phyloP scores from a whole-genome alignment of 2,113 vertebrate species.

The Pachyramphus minor region DNA sequence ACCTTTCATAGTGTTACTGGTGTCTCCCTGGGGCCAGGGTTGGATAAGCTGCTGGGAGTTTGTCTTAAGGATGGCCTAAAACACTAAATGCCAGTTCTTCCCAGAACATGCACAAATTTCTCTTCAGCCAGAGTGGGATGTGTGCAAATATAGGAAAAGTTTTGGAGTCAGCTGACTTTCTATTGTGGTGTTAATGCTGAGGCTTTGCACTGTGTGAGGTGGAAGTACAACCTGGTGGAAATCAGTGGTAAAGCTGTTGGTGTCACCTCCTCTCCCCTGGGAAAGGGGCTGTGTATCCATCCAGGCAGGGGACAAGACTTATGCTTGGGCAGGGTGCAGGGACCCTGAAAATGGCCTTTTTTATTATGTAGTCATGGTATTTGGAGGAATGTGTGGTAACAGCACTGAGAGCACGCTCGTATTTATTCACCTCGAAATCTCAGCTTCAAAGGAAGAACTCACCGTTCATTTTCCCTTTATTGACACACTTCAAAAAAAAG shows the following conservation, averaged over 20 bases:
- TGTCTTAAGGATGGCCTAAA: background rate
- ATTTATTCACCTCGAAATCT: background rate
- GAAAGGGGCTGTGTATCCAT: accelerated
- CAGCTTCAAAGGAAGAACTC: background rate
- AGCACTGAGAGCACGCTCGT: background rate
- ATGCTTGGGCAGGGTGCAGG: background rate
- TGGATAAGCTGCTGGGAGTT: background rate
- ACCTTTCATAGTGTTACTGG: background rate
- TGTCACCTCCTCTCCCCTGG: background rate
- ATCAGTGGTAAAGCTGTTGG: accelerated
- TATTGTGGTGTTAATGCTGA: background rate
- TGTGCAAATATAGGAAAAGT: accelerated
- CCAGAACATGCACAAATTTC: background rate
- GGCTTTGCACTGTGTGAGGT: background rate
- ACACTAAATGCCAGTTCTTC: background rate
- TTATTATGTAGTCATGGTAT: background rate
- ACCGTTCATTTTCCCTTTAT: background rate
- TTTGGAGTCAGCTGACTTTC: background rate
- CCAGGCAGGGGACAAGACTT: background rate
- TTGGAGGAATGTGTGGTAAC: background rate
- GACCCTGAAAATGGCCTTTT: background rate
- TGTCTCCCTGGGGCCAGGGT: background rate
- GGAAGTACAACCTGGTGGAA: background rate
- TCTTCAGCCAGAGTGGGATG: background rate
- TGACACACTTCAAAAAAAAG: background rate